Percentiles rank a stretch among this genome's conserved stretches.
Evolutionary conservation across 2,797 vertebrate genomes (phyloP).

Genomic region (Notolabrus celidotus): DNA sequence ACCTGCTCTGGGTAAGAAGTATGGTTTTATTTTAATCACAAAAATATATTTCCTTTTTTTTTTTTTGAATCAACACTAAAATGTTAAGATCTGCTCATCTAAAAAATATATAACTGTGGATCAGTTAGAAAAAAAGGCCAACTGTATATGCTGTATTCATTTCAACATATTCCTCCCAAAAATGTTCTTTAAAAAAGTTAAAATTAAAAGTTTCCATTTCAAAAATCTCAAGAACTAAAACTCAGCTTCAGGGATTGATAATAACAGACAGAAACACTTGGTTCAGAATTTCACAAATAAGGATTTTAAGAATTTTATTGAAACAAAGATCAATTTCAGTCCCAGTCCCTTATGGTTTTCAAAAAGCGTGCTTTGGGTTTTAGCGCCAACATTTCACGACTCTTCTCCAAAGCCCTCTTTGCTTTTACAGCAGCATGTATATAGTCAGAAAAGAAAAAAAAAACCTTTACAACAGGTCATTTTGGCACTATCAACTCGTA

Average conservation of each 20-base stretch:
- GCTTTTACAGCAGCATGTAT: slow-evolving; percentile 83
- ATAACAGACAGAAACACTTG: slow-evolving; percentile 49
- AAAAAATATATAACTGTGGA: no score
- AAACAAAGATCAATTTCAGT: slow-evolving; percentile 88
- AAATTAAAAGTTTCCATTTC: no score
- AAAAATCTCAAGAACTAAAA: no score
- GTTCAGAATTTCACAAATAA: slow-evolving; percentile 70
- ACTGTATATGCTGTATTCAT: no score
- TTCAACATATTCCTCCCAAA: no score
- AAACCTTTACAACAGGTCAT: slow-evolving; percentile 81
- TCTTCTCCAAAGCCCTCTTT: slow-evolving; percentile 80
- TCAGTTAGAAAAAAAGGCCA: no score
- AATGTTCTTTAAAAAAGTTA: no score
- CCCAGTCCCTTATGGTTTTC: slow-evolving; percentile 85
- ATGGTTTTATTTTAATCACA: no score
- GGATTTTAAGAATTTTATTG: slow-evolving; percentile 88
- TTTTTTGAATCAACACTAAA: no score
- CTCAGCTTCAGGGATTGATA: slow-evolving; percentile 9
- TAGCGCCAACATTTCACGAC: slow-evolving; percentile 79
- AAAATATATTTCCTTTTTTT: no score
- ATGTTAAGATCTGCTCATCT: no score
- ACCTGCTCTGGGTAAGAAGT: no score
- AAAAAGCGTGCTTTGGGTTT: slow-evolving; percentile 87
- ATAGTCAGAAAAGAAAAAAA: slow-evolving; percentile 49
- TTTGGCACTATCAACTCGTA: slow-evolving; percentile 85